Evolutionary conservation across 1,140 invertebrate species (phyloP), one percentile per base, ranked within the genome.

Genomic region (Trialeurodes vaporariorum): DNA sequence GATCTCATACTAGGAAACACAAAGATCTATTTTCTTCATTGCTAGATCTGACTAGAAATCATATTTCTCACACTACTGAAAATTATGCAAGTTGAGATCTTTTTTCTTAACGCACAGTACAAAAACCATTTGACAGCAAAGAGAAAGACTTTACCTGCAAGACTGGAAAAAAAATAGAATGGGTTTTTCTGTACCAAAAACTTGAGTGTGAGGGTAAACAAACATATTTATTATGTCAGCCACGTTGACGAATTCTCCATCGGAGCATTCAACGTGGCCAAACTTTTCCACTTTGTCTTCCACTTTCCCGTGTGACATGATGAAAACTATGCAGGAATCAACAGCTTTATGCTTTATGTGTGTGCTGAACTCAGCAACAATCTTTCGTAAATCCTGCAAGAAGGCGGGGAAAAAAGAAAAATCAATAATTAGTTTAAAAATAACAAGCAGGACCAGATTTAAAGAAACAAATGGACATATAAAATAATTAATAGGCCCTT

Each of bases 101-200:
- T n/a, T n/a, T n/a, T n/a, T n/a, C n/a, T n/a, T n/a, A n/a, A n/a
- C n/a, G n/a, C n/a, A n/a, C n/a, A n/a, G n/a, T n/a, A n/a, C n/a
- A n/a, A n/a, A n/a, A n/a, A n/a, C n/a, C n/a, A n/a, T n/a, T n/a
- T n/a, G n/a, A n/a, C n/a, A n/a, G n/a, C n/a, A n/a, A n/a, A n/a
- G n/a, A n/a, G n/a, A n/a, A n/a, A n/a, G n/a, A 64, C 17, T 63
- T 34, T 64, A 70, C 69, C 69, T 58, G 27, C 69, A 70, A 0
- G 65, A 61, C 64, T 70, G 68, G n/a, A 70, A 49, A 40, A 70
- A 70, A 60, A 70, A 70, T 22, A 70, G 64, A 49, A 67, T 70
- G 22, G 69, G 69, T 62, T 64, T 65, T 5, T 60, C 25, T 62
- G 59, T 34, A 22, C 1, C 22, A 23, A 24, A 2, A 59, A 59